These are phyloP conservation scores for Gila robusta DNA, from an alignment of 2,797 vertebrate genomes.

Conservation along the genomic window DNA sequence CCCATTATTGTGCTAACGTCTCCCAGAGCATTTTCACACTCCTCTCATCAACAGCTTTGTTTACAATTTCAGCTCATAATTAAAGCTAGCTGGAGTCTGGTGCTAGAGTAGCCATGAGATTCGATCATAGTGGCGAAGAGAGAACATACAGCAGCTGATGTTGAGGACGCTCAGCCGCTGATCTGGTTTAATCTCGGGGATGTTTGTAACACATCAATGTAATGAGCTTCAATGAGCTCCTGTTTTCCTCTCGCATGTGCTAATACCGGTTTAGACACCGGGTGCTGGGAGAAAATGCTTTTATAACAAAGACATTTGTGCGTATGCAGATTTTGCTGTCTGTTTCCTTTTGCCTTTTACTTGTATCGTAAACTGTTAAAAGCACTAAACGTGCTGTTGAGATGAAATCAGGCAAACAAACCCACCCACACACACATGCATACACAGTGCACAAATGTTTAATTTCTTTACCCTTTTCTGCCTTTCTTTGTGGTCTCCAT, in stretches of 20 bases:
- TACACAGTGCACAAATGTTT: conserved; percentile 20
- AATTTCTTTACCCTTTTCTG: conserved; percentile 35
- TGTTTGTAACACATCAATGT: conserved; percentile 47
- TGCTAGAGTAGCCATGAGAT: conserved; percentile 35
- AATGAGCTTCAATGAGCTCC: conserved; percentile 48
- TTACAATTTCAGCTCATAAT: conserved; percentile 32
- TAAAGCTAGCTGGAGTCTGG: conserved; percentile 34
- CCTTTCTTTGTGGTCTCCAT: conserved; percentile 34
- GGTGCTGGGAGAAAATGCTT: neutral
- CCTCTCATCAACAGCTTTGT: conserved; percentile 49
- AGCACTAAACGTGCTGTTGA: conserved; percentile 12
- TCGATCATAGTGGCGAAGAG: neutral
- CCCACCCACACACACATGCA: conserved; percentile 25
- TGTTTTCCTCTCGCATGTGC: neutral
- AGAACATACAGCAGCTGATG: conserved; percentile 24
- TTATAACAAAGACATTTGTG: conserved; percentile 17
- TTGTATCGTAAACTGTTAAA: conserved; percentile 40
- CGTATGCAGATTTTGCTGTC: conserved; percentile 30
- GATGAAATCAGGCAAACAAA: conserved; percentile 50
- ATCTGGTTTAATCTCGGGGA: conserved; percentile 44
- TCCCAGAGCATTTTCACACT: conserved; percentile 60
- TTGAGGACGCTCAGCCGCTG: conserved; percentile 13
- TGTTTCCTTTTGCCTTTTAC: conserved; percentile 34
- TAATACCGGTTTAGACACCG: neutral
- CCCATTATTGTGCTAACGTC: conserved; percentile 67